These are phyloP conservation scores for Tachuris rubrigastra DNA, from an alignment of 2,113 vertebrate species.

Conservation along the genomic window DNA sequence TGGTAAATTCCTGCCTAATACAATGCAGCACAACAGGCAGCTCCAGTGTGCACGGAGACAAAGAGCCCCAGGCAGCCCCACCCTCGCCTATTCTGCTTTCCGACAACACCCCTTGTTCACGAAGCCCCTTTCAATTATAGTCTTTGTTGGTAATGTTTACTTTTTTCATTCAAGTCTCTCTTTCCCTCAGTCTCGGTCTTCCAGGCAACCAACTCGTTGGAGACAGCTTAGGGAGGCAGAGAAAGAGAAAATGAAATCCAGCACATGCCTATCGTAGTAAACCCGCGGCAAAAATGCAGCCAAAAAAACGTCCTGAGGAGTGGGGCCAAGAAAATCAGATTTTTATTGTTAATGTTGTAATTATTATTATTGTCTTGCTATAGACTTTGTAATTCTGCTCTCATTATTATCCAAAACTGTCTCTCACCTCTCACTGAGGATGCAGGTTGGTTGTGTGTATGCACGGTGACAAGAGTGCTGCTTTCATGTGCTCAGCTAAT, in stretches of 20 bases:
- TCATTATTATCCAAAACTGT: background rate
- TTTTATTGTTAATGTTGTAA: background rate
- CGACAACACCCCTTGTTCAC: slow-evolving; percentile 62
- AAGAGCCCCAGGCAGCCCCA: slow-evolving; percentile 57
- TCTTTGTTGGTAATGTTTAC: slow-evolving; percentile 72
- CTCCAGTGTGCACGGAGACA: slow-evolving; percentile 62
- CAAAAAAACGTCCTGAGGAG: background rate
- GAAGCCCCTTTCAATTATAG: slow-evolving; percentile 72
- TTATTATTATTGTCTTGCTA: background rate
- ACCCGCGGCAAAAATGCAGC: background rate
- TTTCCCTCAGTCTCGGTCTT: slow-evolving; percentile 36
- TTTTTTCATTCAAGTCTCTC: slow-evolving; percentile 65
- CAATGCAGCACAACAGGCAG: slow-evolving; percentile 57
- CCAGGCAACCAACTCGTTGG: background rate
- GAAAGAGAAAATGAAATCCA: slow-evolving; percentile 10
- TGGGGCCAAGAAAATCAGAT: background rate
- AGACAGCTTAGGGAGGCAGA: background rate
- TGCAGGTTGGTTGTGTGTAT: background rate
- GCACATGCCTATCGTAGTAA: background rate
- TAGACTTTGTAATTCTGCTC: background rate
- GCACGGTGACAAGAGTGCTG: background rate
- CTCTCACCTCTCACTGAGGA: background rate
- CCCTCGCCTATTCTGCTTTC: slow-evolving; percentile 57
- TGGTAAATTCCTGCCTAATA: slow-evolving; percentile 61
- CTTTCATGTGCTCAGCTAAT: slow-evolving; percentile 15